Base-by-base conservation (phyloP, 2,888 invertebrate species). In the Eupithecia inturbata region DNA sequence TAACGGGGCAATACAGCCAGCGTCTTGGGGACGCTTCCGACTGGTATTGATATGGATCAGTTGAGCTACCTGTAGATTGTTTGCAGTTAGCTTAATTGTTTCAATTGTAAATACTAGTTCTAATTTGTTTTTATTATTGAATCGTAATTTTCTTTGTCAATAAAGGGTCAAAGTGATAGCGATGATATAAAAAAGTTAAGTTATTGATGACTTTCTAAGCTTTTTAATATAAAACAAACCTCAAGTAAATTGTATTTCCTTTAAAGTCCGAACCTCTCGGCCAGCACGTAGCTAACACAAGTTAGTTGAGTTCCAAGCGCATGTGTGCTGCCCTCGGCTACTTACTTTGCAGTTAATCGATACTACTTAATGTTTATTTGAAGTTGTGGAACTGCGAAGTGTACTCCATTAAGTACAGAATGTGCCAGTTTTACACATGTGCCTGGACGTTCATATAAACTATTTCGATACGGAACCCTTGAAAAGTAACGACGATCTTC, bases 311-410 rank as follows among this genome's bases (percentile, higher is more conserved):
- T 60, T 60, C 67, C 74, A 72, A 77, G 74, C 78, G 71, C 77
- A 74, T 74, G 74, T 71, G 76, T 62, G 31, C 69, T 19, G 26
- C 31, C 75, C 73, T 63, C 69, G 68, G 77, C 62, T 22, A 71
- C 76, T 76, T 70, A 73, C 74, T 66, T 41, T 26, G 26, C 36
- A 72, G 70, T 77, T 76, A 77, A 77, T 77, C 77, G 77, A 77
- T 76, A 73, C 6, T 28, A 67, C 67, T 69, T 74, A 71, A 72
- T 69, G 72, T 57, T 41, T 70, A 68, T 71, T 74, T 74, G 49
- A 68, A 70, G 70, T 74, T 66, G 53, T 53, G n/a, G 33, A 41
- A 62, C 31, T 62, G 31, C 16, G 19, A 62, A 62, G 7, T 49
- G 22, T 31, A 31, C 31, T 7, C 31, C 31, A 62, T 31, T 62